These are phyloP conservation scores for Poecilia picta DNA, from an alignment of 2,797 vertebrate species.

Conservation along the genomic window DNA sequence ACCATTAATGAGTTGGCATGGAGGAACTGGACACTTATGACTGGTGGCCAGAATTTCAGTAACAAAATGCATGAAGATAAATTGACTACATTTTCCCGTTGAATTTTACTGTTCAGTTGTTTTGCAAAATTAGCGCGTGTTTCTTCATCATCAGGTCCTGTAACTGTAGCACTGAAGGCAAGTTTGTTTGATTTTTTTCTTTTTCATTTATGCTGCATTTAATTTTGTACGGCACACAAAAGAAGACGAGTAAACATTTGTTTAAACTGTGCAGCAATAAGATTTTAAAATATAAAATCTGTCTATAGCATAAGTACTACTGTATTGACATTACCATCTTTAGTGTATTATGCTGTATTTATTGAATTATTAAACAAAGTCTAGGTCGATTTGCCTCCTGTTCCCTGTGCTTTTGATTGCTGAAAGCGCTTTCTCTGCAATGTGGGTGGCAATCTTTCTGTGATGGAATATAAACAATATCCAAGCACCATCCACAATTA, in stretches of 20 bases:
- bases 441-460: not conserved
- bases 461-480: not conserved
- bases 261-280: constrained; percentile 78
- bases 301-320: constrained; percentile 65
- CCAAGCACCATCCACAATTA: constrained; percentile 7
- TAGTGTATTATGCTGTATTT: constrained; percentile 81
- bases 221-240: constrained; percentile 63
- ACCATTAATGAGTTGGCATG: constrained; percentile 64
- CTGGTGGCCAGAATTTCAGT: constrained; percentile 38
- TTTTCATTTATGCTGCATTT: constrained; percentile 61
- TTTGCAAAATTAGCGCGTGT: constrained; percentile 69
- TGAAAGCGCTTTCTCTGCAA: constrained; percentile 9
- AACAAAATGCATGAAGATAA: constrained; percentile 57
- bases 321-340: constrained; percentile 74
- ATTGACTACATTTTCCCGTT: constrained; percentile 59
- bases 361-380: constrained; percentile 78
- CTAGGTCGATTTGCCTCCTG: constrained; percentile 34
- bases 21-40: constrained; percentile 41
- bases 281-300: constrained; percentile 68
- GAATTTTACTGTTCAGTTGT: constrained; percentile 56
- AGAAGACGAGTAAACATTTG: constrained; percentile 30
- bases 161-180: constrained; percentile 76
- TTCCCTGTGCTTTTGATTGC: constrained; percentile 25
- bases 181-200: constrained; percentile 24
- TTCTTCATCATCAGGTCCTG: constrained; percentile 62